Base-by-base conservation (phyloP, 1,140 invertebrate genomes). In the Caerostris extrusa region DNA sequence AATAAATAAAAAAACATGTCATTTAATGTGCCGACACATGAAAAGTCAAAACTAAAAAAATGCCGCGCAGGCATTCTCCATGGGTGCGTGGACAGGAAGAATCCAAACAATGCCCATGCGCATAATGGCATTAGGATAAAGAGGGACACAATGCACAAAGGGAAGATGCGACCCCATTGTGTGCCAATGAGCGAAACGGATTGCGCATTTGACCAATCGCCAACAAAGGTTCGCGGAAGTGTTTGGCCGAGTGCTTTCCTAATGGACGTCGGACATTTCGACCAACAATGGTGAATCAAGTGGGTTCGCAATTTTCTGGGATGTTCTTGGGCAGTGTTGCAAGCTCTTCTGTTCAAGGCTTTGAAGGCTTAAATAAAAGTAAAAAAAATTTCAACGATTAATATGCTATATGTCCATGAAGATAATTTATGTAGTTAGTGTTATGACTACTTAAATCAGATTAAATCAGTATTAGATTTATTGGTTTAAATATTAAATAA, bases 91-190 rank as follows among this genome's bases (percentile, higher is more conserved):
- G 34, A 71, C 69, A 71, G 69, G 69, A 71, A 71, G 69, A 71
- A 71, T 71, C 34, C 7, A 19, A 71, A 71, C 69, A 71, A 71
- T 71, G n/a, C 69, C 69, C 8, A 71, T 71, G 19, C 69, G 61
- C 69, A 71, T 71, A 71, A 71, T 71, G n/a, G 69, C 69, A 71
- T 71, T 71, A 71, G 69, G 34, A 71, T 71, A 71, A 71, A 71
- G 34, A 34, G 69, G 69, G 61, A n/a, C n/a, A 71, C 69, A 71
- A 71, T 71, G 69, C 34, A 71, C 69, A 71, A 71, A 71, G 34
- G 69, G 69, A 71, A 71, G 69, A 71, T 8, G 7, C 69, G 34
- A 19, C 19, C 69, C 34, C 19, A 71, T 71, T 71, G 69, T 71
- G 19, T 71, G 69, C n/a, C 69, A 71, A 71, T 71, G 69, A n/a